Evolutionary conservation across 2,888 invertebrate genomes (phyloP).

Genomic region (Standfussiana lucernea): DNA sequence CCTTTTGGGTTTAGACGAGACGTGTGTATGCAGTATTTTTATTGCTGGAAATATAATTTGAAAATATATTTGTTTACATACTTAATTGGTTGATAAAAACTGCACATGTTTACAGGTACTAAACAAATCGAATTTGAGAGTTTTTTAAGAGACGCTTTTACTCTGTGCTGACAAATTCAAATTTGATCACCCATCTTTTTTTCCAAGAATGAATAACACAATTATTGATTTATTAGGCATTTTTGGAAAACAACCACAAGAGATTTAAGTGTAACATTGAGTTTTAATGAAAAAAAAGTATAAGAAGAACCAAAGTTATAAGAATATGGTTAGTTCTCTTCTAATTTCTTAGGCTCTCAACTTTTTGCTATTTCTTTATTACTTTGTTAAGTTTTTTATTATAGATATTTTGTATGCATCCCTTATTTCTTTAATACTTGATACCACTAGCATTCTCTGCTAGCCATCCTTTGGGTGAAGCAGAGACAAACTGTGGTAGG

Average conservation of each 20-base stretch:
- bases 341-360: neutral
- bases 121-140: neutral
- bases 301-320: neutral
- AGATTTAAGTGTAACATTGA: neutral
- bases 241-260: neutral
- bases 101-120: neutral
- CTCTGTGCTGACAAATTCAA: neutral
- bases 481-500: too few species aligned
- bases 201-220: neutral
- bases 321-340: neutral
- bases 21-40: slow-evolving; percentile 2
- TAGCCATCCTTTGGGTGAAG: too few species aligned
- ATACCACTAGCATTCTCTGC: too few species aligned
- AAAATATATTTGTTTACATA: neutral
- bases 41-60: neutral
- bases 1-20: neutral
- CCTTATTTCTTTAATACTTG: too few species aligned
- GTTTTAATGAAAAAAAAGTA: neutral
- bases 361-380: neutral
- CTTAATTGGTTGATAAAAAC: neutral
- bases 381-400: too few species aligned
- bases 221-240: neutral
- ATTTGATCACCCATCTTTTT: neutral
- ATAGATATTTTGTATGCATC: neutral
- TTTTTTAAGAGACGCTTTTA: neutral